phyloP scores from a whole-genome alignment of 2,797 vertebrate species.

The Sebastes dallii region DNA sequence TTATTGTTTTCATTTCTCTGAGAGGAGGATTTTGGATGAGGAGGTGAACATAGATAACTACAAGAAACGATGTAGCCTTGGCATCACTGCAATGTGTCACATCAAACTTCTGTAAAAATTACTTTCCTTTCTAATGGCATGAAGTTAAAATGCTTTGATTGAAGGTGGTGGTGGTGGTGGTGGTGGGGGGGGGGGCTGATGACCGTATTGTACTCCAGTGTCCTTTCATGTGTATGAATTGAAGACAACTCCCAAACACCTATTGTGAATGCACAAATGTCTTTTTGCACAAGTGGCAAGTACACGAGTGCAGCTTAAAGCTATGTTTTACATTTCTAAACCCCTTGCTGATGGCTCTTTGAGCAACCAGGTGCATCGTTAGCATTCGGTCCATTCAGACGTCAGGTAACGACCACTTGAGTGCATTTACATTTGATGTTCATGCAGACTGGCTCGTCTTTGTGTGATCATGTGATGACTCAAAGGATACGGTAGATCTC shows the following conservation, averaged over 20 bases:
- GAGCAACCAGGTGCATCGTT: constrained; percentile 40
- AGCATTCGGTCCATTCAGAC: constrained; percentile 33
- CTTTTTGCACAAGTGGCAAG: not conserved
- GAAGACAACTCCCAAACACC: constrained; percentile 9
- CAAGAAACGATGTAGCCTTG: not conserved
- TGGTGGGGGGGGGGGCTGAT: too few species aligned
- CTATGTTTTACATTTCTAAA: constrained; percentile 50
- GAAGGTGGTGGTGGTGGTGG: not conserved
- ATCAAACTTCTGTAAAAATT: not conserved
- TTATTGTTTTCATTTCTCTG: not conserved
- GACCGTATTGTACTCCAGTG: not conserved
- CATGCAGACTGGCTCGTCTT: constrained; percentile 6
- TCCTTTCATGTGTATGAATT: constrained; percentile 3
- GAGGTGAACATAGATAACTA: not conserved
- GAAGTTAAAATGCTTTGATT: not conserved
- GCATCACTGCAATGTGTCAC: too few species aligned
- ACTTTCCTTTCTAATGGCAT: too few species aligned
- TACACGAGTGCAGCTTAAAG: not conserved
- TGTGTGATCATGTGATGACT: constrained; percentile 13
- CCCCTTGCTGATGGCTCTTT: not conserved
- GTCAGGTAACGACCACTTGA: constrained; percentile 39
- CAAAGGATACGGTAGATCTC: constrained; percentile 12
- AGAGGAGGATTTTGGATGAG: not conserved
- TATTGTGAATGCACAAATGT: not conserved
- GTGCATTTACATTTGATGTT: constrained; percentile 55